Conservation (phyloP, 2,888 invertebrate genomes). For the Macaria liturata region DNA sequence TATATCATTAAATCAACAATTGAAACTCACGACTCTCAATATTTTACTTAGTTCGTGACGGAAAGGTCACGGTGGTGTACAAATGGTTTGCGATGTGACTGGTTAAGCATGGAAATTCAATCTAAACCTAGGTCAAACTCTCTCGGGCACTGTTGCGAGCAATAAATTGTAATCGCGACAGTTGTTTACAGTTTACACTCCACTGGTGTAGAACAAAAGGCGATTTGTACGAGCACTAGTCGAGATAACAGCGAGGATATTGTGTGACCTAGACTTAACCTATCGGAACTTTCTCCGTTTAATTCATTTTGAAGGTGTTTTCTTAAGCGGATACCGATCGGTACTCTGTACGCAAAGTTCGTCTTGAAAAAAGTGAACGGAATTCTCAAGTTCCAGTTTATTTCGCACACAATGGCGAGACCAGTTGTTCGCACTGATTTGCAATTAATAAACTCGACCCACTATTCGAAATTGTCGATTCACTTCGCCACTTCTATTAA, state of each 20-base stretch:
- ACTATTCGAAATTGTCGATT: conserved; percentile 70
- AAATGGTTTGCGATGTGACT: conserved; percentile 58
- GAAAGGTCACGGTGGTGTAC: conserved; percentile 61
- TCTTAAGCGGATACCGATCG: conserved; percentile 30
- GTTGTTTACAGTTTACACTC: conserved; percentile 35
- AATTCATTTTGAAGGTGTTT: conserved; percentile 31
- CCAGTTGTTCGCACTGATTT: conserved; percentile 72
- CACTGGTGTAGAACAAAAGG: conserved; percentile 40
- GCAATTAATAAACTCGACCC: conserved; percentile 79
- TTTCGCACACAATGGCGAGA: conserved; percentile 70
- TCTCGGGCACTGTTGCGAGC: conserved; percentile 54
- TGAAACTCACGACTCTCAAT: conserved; percentile 57
- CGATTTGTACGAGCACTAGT: conserved; percentile 29
- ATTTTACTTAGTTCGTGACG: conserved; percentile 67
- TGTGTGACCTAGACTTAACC: conserved; percentile 28
- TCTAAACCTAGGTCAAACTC: conserved; percentile 70
- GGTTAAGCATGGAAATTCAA: conserved; percentile 61
- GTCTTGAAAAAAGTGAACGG: conserved; percentile 71
- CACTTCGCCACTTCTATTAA: conserved; percentile 63
- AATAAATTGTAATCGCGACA: conserved; percentile 39
- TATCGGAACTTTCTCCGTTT: conserved; percentile 34
- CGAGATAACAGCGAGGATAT: conserved; percentile 32
- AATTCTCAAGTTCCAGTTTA: conserved; percentile 69
- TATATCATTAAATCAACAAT: conserved; percentile 45
- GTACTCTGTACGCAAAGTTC: conserved; percentile 27